These are phyloP conservation scores for Porites rus DNA, from an alignment of 92 coral and sea anemone genomes.

Conservation along the genomic window DNA sequence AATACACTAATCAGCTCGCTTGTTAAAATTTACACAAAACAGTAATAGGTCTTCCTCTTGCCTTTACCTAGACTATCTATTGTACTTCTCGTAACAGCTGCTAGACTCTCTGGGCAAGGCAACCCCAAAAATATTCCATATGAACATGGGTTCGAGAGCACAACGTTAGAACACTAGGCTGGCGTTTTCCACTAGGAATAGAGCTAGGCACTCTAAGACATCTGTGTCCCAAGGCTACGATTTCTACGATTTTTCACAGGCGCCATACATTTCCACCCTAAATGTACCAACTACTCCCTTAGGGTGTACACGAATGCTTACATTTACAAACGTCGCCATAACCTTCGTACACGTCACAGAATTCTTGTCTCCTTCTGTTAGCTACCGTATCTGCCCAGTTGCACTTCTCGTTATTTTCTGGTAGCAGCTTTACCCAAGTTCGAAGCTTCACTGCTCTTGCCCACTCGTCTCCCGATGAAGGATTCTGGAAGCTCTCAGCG, in stretches of 20 bases:
- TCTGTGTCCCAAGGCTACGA: too few species aligned
- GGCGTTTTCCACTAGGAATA: too few species aligned
- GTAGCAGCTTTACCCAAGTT: conserved; percentile 52
- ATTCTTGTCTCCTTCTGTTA: conserved; percentile 72
- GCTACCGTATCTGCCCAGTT: conserved; percentile 55
- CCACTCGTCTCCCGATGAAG: conserved; percentile 54
- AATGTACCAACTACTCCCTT: too few species aligned
- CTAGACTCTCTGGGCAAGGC: too few species aligned
- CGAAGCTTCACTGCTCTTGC: conserved; percentile 67
- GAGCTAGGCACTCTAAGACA: too few species aligned
- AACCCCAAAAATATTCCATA: too few species aligned
- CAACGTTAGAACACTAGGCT: too few species aligned
- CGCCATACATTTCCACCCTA: background rate
- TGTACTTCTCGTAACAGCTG: too few species aligned
- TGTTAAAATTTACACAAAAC: background rate
- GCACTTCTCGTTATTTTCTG: conserved; percentile 53
- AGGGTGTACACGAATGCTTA: conserved; percentile 38
- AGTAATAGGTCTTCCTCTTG: background rate
- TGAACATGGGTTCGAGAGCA: too few species aligned
- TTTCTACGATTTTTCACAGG: background rate
- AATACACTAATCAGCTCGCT: background rate
- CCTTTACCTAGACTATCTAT: too few species aligned
- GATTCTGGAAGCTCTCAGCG: conserved; percentile 67
- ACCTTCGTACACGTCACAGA: conserved; percentile 77
- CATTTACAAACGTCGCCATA: conserved; percentile 78